phyloP scores from a whole-genome alignment of 2,797 vertebrate genomes.

The Trachops cirrhosus region DNA sequence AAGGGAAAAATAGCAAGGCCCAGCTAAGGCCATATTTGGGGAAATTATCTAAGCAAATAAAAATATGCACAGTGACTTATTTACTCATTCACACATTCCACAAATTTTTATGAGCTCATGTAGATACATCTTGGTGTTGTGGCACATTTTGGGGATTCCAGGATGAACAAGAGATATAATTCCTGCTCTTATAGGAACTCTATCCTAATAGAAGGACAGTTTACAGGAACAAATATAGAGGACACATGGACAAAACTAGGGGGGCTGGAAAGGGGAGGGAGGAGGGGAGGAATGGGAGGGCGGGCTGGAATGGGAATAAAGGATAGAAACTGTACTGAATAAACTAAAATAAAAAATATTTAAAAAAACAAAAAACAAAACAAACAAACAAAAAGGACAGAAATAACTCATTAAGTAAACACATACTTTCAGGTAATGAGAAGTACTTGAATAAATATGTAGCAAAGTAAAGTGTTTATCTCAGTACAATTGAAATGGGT shows the following conservation, averaged over 20 bases:
- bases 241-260: too few species aligned
- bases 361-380: too few species aligned
- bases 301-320: too few species aligned
- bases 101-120: neutral
- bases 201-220: neutral
- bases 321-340: too few species aligned
- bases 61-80: neutral
- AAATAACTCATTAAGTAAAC: neutral
- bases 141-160: neutral
- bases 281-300: too few species aligned
- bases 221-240: too few species aligned
- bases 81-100: neutral
- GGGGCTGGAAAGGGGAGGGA: too few species aligned
- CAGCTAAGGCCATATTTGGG: neutral
- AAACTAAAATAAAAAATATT: too few species aligned
- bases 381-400: too few species aligned
- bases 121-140: neutral
- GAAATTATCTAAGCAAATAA: neutral
- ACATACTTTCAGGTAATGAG: neutral
- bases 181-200: neutral
- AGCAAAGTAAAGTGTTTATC: neutral
- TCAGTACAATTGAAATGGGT: neutral
- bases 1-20: neutral
- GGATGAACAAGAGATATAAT: neutral
- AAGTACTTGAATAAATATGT: neutral